Percentiles rank a stretch among this genome's conserved stretches.
Conservation (phyloP, 1,140 invertebrate genomes). For the Solenopsis invicta region DNA sequence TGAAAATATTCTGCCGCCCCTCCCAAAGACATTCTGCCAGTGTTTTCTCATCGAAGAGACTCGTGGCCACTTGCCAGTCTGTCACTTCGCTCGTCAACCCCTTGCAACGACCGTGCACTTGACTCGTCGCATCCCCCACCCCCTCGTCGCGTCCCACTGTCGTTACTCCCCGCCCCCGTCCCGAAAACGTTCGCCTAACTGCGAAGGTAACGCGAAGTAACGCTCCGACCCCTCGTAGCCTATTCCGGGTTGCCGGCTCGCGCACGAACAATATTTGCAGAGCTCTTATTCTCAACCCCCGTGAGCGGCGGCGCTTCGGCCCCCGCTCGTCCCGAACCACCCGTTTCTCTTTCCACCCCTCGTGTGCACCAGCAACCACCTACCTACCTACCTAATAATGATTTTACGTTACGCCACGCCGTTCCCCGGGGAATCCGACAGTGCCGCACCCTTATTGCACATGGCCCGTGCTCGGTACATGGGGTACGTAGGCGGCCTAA, state of each 20-base stretch:
- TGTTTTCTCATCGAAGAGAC: constrained; percentile 74
- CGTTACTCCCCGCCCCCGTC: constrained; percentile 25
- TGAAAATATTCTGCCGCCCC: constrained; percentile 48
- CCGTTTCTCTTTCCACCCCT: constrained; percentile 71
- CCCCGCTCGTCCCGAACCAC: constrained; percentile 45
- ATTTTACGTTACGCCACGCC: constrained; percentile 87
- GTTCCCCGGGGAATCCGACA: constrained; percentile 84
- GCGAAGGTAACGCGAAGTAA: constrained; percentile 77
- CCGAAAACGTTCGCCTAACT: constrained; percentile 72
- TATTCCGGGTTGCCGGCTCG: constrained; percentile 76
- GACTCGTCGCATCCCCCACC: constrained; percentile 74
- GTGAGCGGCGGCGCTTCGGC: constrained; percentile 68
- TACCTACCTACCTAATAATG: constrained; percentile 86
- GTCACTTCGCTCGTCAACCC: constrained; percentile 79
- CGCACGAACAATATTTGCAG: constrained; percentile 86
- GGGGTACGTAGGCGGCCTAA: constrained; percentile 57
- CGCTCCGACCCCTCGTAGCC: constrained; percentile 71
- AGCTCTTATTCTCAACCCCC: constrained; percentile 83
- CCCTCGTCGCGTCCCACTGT: constrained; percentile 1
- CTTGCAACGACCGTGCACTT: constrained; percentile 77
- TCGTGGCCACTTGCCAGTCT: constrained; percentile 81
- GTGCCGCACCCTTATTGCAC: constrained; percentile 87
- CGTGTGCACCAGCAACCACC: constrained; percentile 81
- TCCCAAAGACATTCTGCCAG: constrained; percentile 58
- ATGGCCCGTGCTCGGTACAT: constrained; percentile 81